Conservation (phyloP, 2,113 vertebrate genomes). For the Nannobrachium achirus region DNA sequence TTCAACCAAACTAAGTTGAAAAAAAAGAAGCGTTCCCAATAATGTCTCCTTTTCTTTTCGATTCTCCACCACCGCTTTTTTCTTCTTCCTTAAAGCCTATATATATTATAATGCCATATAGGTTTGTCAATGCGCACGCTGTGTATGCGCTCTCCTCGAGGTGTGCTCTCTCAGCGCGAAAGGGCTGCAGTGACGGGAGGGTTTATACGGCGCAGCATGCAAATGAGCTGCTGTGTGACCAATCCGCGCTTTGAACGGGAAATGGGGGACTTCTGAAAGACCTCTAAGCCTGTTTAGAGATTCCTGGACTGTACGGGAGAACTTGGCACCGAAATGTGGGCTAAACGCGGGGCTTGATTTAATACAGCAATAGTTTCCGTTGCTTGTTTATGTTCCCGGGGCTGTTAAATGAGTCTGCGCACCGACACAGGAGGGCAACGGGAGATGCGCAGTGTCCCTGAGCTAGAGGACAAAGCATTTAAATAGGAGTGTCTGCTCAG, state of each 20-base stretch:
- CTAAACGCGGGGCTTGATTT: constrained; percentile 71
- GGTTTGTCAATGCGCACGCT: constrained; percentile 61
- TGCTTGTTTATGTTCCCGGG: constrained; percentile 68
- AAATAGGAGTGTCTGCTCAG: constrained; percentile 59
- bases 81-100: constrained; percentile 10
- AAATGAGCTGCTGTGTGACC: constrained; percentile 85
- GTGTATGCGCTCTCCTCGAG: constrained; percentile 60
- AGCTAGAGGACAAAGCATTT: constrained; percentile 78
- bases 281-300: constrained; percentile 79
- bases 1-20: constrained; percentile 37
- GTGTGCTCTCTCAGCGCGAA: constrained; percentile 73
- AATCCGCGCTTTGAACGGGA: constrained; percentile 66
- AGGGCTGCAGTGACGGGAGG: constrained; percentile 75
- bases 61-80: constrained; percentile 27
- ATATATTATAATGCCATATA: constrained; percentile 62
- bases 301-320: constrained; percentile 79
- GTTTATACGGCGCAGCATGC: constrained; percentile 92
- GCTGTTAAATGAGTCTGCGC: constrained; percentile 68
- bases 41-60: constrained; percentile 18
- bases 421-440: constrained; percentile 41
- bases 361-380: constrained; percentile 70
- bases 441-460: constrained; percentile 78
- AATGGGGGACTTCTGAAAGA: constrained; percentile 72
- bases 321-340: constrained; percentile 73
- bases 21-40: constrained; percentile 36